A percentile compares a stretch with the other conserved stretches of the same genome.
phyloP scores from a whole-genome alignment of 2,888 invertebrate species.

The Leucophenga montana region DNA sequence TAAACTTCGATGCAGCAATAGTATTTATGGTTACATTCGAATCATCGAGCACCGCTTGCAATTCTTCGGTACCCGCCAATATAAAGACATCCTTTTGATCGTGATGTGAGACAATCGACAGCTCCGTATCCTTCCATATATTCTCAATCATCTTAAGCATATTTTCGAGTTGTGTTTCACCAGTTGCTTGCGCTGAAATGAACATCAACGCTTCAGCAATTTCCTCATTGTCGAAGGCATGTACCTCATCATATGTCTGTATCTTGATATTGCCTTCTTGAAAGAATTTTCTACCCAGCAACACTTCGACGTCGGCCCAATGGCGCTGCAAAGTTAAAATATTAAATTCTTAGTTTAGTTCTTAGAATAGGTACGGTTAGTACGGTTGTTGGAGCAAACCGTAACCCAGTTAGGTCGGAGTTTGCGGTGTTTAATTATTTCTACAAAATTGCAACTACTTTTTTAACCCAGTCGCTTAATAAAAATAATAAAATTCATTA shows the following conservation, averaged over 20 bases:
- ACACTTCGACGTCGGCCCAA: conserved; percentile 86
- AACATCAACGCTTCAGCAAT: conserved; percentile 83
- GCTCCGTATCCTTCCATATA: conserved; percentile 86
- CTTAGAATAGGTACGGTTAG: too few species aligned
- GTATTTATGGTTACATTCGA: conserved; percentile 90
- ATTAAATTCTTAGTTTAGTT: too few species aligned
- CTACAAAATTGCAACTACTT: too few species aligned
- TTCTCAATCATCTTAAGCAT: conserved; percentile 89
- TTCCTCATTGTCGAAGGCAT: conserved; percentile 79
- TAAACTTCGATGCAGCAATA: conserved; percentile 88
- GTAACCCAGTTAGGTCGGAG: too few species aligned
- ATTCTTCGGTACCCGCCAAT: conserved; percentile 87
- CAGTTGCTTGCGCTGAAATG: conserved; percentile 89
- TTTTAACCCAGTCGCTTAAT: too few species aligned
- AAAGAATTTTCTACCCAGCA: conserved; percentile 82
- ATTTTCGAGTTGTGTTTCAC: conserved; percentile 87
- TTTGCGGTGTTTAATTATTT: too few species aligned
- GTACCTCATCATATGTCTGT: conserved; percentile 79
- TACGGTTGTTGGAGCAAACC: too few species aligned
- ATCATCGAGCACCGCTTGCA: conserved; percentile 87
- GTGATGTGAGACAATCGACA: conserved; percentile 84
- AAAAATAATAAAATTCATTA: too few species aligned
- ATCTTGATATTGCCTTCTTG: conserved; percentile 81
- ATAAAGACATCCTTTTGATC: conserved; percentile 89
- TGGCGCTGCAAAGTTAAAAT: conserved; percentile 76